Evolutionary conservation across 2,888 invertebrate species (phyloP).

Genomic region (Penaeus monodon): DNA sequence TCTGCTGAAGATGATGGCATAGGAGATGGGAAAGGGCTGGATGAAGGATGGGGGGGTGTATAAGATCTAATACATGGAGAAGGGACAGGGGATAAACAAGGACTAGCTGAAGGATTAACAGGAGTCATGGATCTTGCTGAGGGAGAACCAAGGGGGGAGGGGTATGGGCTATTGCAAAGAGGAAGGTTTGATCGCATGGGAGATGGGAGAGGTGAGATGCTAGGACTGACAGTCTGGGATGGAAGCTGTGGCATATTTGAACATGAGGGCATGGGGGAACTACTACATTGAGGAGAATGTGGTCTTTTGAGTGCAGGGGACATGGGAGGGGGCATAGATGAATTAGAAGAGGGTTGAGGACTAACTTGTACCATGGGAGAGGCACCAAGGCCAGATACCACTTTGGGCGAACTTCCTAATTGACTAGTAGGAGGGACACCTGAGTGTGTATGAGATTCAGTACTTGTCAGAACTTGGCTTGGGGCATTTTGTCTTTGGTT

Average conservation of each 20-base stretch:
- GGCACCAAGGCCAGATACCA: constrained; percentile 31
- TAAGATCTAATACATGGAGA: constrained; percentile 45
- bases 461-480: constrained; percentile 18
- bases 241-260: constrained; percentile 59
- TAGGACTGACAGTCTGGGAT: constrained; percentile 56
- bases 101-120: constrained; percentile 52
- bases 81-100: constrained; percentile 50
- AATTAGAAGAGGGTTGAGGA: constrained; percentile 34
- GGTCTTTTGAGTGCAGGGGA: constrained; percentile 64
- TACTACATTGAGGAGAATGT: constrained; percentile 65
- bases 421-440: constrained; percentile 48
- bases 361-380: constrained; percentile 54
- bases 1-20: constrained; percentile 41
- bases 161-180: constrained; percentile 52
- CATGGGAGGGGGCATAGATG: constrained; percentile 63
- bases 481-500: constrained; percentile 45
- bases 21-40: constrained; percentile 46
- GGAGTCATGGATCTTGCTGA: constrained; percentile 43
- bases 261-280: constrained; percentile 58
- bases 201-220: constrained; percentile 59
- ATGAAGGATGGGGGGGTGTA: constrained; percentile 44
- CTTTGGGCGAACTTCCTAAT: constrained; percentile 50
- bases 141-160: constrained; percentile 62
- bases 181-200: constrained; percentile 50
- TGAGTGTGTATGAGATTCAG: constrained; percentile 41